These are phyloP conservation scores for Hormiphora californensis DNA, from an alignment of 37 sponge, comb jelly and placozoan species.

Conservation along the genomic window DNA sequence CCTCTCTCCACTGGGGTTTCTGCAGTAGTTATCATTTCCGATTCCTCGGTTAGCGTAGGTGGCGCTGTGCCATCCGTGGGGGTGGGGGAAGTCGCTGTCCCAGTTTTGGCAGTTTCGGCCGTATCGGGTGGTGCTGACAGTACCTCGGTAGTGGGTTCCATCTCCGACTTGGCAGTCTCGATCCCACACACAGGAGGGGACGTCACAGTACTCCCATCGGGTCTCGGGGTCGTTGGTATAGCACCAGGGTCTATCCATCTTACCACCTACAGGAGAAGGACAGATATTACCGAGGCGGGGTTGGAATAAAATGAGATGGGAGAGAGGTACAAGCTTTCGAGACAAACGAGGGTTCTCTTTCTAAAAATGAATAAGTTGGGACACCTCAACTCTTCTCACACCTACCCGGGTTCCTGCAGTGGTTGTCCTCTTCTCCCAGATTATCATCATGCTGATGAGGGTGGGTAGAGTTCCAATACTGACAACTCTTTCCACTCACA, in stretches of 20 bases:
- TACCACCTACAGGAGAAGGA: too few species aligned
- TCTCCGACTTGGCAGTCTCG: not conserved
- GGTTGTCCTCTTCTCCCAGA: not conserved
- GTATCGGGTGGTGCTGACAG: not conserved
- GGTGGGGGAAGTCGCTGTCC: conserved; percentile 13
- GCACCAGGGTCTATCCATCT: not conserved
- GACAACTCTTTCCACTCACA: not conserved
- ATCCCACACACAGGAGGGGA: not conserved
- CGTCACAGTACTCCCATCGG: conserved; percentile 35
- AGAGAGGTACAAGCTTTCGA: too few species aligned
- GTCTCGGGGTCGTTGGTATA: conserved; percentile 16
- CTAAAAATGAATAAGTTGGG: too few species aligned
- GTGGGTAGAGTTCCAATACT: not conserved
- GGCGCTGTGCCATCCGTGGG: not conserved
- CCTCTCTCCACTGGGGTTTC: not conserved
- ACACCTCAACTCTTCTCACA: too few species aligned
- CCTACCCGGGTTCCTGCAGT: conserved; percentile 5
- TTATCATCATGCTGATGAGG: not conserved
- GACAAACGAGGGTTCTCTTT: too few species aligned
- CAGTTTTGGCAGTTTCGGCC: conserved; percentile 14
- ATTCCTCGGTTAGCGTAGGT: not conserved
- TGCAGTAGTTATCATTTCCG: not conserved
- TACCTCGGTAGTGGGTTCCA: conserved; percentile 2
- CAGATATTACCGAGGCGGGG: too few species aligned
- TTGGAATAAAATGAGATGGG: too few species aligned